phyloP scores from a whole-genome alignment of 2,888 invertebrate genomes.

The Ornithoptera priamus region DNA sequence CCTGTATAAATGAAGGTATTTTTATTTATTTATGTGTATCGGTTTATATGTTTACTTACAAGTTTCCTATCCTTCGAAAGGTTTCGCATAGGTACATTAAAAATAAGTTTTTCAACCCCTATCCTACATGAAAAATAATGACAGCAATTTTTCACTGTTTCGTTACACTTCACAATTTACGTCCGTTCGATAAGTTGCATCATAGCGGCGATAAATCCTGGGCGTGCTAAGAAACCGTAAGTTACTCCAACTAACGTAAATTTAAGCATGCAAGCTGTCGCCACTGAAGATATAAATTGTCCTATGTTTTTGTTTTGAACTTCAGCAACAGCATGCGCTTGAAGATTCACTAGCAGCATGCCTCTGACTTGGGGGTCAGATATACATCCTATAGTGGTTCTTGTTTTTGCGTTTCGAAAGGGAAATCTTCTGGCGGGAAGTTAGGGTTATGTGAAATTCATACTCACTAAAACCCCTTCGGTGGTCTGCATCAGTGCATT shows the following conservation, averaged over 20 bases:
- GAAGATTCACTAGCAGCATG: not conserved
- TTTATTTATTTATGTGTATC: too few species aligned
- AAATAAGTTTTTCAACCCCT: not conserved
- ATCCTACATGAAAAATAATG: not conserved
- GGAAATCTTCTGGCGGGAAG: too few species aligned
- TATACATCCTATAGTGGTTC: too few species aligned
- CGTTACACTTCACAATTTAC: not conserved
- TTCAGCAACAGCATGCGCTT: not conserved
- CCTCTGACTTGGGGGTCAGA: too few species aligned
- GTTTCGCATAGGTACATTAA: too few species aligned
- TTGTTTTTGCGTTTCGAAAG: too few species aligned
- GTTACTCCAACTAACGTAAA: slow-evolving; percentile 5
- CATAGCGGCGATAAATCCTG: slow-evolving; percentile 11
- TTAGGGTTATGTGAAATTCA: too few species aligned
- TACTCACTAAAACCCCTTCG: too few species aligned
- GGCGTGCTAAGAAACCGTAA: slow-evolving; percentile 9
- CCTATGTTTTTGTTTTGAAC: slow-evolving; percentile 1
- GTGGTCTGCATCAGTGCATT: too few species aligned
- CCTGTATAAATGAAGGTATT: too few species aligned
- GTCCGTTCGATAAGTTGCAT: not conserved
- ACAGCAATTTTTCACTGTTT: not conserved
- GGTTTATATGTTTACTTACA: too few species aligned
- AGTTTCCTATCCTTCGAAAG: too few species aligned
- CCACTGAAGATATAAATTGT: slow-evolving; percentile 1
- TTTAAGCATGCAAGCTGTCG: slow-evolving; percentile 9